These are phyloP conservation scores for Tenthredo mesomela DNA, from an alignment of 2,888 invertebrate species.

Conservation along the genomic window DNA sequence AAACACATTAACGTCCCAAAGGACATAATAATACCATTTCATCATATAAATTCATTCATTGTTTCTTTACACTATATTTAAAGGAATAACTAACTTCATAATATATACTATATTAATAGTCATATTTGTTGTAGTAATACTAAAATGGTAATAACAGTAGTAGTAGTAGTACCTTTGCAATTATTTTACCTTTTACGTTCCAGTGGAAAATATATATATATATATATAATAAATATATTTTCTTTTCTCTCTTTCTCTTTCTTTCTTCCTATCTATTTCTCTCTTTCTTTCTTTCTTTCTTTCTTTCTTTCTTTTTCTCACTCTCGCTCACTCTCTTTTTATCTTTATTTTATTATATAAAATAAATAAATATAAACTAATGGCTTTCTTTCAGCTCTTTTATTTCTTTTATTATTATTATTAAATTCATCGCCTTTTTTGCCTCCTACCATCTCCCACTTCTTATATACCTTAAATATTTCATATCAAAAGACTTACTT, in stretches of 20 bases:
- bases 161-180: conserved; percentile 42
- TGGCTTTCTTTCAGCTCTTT: conserved; percentile 75
- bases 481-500: conserved; percentile 73
- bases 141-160: conserved; percentile 5
- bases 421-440: conserved; percentile 54
- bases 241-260: neutral
- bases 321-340: no score
- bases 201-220: neutral
- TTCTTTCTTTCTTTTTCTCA: neutral
- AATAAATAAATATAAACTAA: no score
- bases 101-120: neutral
- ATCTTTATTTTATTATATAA: conserved; percentile 23
- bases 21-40: conserved; percentile 66
- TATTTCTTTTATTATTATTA: conserved; percentile 79
- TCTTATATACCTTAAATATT: conserved; percentile 42
- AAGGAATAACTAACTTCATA: conserved; percentile 10
- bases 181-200: conserved; percentile 28
- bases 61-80: conserved; percentile 21
- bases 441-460: conserved; percentile 49
- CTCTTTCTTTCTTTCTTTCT: neutral
- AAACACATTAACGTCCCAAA: conserved; percentile 76
- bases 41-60: conserved; percentile 52
- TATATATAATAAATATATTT: conserved; percentile 5
- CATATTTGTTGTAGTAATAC: conserved; percentile 10
- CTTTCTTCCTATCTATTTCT: neutral